Evolutionary conservation across 2,113 vertebrate genomes (phyloP).

Genomic region (Apus apus): DNA sequence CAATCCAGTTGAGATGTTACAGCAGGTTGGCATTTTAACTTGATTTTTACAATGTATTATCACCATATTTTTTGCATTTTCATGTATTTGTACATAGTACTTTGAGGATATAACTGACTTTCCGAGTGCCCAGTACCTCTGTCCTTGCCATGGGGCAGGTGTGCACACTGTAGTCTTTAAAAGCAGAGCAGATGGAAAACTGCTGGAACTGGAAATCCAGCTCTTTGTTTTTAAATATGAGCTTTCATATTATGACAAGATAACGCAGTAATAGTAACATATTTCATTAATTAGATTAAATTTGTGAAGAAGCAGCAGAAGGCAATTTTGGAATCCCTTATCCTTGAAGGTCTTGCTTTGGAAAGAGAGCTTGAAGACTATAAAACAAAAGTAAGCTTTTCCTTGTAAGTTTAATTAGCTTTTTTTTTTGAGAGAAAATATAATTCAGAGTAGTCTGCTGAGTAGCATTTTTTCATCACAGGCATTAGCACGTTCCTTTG

Average conservation of each 20-base stretch:
- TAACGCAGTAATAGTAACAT: background rate
- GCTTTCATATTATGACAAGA: background rate
- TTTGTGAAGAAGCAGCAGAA: conserved; percentile 85
- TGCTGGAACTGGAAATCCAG: background rate
- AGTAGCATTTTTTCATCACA: conserved; percentile 11
- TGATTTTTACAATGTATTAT: background rate
- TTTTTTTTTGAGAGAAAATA: background rate
- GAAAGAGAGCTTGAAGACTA: conserved; percentile 77
- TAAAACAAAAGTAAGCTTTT: conserved; percentile 77
- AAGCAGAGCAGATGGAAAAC: background rate
- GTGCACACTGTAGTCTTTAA: background rate
- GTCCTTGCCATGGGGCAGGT: background rate
- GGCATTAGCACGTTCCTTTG: conserved; percentile 24
- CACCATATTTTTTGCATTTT: background rate
- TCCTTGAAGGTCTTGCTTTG: conserved; percentile 72
- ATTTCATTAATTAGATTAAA: conserved; percentile 75
- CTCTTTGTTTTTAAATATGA: background rate
- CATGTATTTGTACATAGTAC: background rate
- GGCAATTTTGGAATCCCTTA: conserved; percentile 75
- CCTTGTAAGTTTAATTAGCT: background rate
- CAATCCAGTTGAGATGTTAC: conserved; percentile 69
- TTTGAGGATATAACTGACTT: background rate
- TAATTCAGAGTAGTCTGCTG: background rate
- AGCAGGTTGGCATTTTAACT: conserved; percentile 80
- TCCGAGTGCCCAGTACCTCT: background rate